Evolutionary conservation across 2,113 vertebrate genomes (phyloP).

Genomic region (Corydoras sp.): DNA sequence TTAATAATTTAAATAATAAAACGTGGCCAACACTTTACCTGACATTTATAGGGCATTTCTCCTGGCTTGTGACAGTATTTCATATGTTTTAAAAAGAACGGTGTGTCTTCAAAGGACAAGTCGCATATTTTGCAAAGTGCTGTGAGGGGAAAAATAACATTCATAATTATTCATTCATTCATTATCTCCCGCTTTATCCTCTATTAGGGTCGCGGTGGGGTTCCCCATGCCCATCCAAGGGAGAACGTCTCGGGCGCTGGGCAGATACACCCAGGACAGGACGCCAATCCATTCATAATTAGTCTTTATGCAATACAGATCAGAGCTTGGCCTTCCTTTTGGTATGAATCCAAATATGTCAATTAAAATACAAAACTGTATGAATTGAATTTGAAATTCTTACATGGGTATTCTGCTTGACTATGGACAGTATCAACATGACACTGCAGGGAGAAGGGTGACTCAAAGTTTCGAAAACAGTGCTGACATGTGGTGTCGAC

Average conservation of each 20-base stretch:
- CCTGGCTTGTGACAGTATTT: conserved; percentile 82
- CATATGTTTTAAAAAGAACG: conserved; percentile 82
- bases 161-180: no score
- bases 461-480: conserved; percentile 79
- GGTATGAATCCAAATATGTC: neutral
- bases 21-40: conserved; percentile 57
- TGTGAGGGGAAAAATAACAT: conserved; percentile 43
- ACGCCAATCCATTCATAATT: no score
- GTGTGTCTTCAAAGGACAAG: conserved; percentile 77
- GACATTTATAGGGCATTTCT: conserved; percentile 86
- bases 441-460: conserved; percentile 75
- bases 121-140: conserved; percentile 87
- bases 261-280: no score
- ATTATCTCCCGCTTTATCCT: no score
- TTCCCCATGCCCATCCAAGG: no score
- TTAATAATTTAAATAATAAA: no score
- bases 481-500: conserved; percentile 73
- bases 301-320: neutral
- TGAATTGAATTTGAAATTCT: neutral
- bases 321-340: neutral
- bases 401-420: conserved; percentile 71
- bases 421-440: conserved; percentile 87
- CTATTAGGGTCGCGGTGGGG: no score
- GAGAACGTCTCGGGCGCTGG: no score
- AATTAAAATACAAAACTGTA: neutral